phyloP scores from a whole-genome alignment of 2,797 vertebrate species.

The Avahi laniger region DNA sequence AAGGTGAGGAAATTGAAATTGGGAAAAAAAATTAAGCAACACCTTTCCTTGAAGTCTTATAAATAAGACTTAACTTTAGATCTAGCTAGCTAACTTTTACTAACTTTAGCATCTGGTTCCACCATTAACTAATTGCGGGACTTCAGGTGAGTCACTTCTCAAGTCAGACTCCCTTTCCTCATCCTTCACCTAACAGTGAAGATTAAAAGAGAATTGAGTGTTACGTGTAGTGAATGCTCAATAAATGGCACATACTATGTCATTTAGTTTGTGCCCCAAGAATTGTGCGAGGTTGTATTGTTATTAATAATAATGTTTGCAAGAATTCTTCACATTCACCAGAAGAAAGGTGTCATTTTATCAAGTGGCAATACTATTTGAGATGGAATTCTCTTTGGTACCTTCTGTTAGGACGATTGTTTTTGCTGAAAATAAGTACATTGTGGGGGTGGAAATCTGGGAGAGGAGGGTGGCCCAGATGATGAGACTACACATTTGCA shows the following conservation, averaged over 20 bases:
- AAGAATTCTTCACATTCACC: neutral
- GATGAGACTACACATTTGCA: conserved; percentile 30
- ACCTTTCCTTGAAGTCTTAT: neutral
- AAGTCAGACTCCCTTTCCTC: neutral
- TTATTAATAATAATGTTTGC: neutral
- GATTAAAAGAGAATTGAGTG: neutral
- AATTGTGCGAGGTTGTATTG: neutral
- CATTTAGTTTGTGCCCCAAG: neutral
- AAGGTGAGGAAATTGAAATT: neutral
- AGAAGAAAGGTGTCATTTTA: conserved; percentile 18
- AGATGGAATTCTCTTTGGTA: neutral
- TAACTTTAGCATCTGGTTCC: neutral
- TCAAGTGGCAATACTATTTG: neutral
- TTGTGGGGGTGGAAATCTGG: neutral
- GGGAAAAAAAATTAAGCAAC: conserved; percentile 8
- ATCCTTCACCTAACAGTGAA: neutral
- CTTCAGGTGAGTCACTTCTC: neutral
- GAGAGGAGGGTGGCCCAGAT: neutral
- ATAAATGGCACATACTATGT: neutral
- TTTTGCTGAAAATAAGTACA: conserved; percentile 31
- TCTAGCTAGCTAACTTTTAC: neutral
- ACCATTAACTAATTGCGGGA: neutral
- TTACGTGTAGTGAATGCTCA: neutral
- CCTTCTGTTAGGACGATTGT: conserved; percentile 11
- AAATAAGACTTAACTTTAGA: neutral